Evolutionary conservation across 2,113 vertebrate species (phyloP), one percentile per base, ranked within the genome.

Genomic region (Paramisgurnus dabryanus): DNA sequence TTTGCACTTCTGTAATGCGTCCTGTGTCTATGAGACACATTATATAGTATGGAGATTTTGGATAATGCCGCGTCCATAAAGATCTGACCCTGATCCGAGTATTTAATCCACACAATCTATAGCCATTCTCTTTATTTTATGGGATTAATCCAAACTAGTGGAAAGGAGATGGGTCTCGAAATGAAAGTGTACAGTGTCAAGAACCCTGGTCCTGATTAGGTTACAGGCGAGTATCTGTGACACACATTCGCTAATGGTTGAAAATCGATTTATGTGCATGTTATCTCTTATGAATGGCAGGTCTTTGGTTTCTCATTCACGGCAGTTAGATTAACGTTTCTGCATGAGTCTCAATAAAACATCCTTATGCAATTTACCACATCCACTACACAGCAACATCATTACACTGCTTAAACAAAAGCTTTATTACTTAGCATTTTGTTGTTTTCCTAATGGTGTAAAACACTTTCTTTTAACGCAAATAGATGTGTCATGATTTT

Each of bases 11-110:
- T 83, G 77, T 74, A 53, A 11, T 60, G 15, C 3, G 8, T 40
- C 55, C 65, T 10, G 73, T 82, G 73, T 82, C 50, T 74, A 12
- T 78, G 67, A 79, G 70, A 49, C 78, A 12, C 78, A 79, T 80
- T 70, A 67, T 18, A 6, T 13, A 39, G 12, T 69, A 61, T 50
- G 10, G 17, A 67, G 58, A 65, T 55, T 11, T 13, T 13, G 47
- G 78, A 74, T 78, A 78, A 80, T 80, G 67, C 60, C 39, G n/a
- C 49, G 78, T 57, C 77, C 73, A 15, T 63, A 57, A 65, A 80
- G 69, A 70, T 65, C 70, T 72, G 13, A 34, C 70, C 71, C 17
- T 13, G 41, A 45, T 61, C 34, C n/a, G 50, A 18, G 43, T n/a
- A 72, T 69, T 81, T n/a, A 57, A 77, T 58, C 78, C 43, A 47